Percentiles rank a stretch among this genome's conserved stretches.
These are phyloP conservation scores for Psittacula echo DNA, from an alignment of 2,797 vertebrate genomes.

Conservation along the genomic window DNA sequence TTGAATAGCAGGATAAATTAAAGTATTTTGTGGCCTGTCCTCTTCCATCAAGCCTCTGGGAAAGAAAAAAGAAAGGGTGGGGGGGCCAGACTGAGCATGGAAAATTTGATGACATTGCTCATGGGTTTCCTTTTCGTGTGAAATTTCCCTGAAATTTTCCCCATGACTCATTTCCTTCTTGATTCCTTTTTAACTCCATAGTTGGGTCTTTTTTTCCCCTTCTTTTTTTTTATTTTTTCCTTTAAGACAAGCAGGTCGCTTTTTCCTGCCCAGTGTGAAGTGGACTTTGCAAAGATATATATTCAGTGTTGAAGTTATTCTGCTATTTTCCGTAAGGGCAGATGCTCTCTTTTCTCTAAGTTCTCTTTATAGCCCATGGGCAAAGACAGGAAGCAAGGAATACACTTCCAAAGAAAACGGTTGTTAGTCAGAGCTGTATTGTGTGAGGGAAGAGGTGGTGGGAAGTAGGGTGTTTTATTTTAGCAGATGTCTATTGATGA, in stretches of 20 bases:
- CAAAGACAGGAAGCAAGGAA: neutral
- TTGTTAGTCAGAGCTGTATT: neutral
- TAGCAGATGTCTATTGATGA: neutral
- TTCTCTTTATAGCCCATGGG: neutral
- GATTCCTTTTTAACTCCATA: neutral
- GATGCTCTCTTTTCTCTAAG: neutral
- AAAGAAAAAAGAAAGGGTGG: neutral
- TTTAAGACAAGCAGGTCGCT: neutral
- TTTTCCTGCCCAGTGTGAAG: neutral
- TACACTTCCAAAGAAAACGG: neutral
- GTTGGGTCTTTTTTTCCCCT: neutral
- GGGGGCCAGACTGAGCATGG: neutral
- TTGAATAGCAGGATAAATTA: neutral
- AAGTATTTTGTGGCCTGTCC: neutral
- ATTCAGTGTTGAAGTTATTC: neutral
- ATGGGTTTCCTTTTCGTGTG: slow-evolving; percentile 53
- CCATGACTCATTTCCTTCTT: slow-evolving; percentile 49
- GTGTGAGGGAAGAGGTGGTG: neutral
- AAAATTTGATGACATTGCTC: slow-evolving; percentile 51
- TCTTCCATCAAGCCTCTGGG: neutral
- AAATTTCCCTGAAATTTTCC: slow-evolving; percentile 57
- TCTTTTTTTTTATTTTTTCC: neutral
- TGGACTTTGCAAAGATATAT: neutral
- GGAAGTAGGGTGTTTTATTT: neutral
- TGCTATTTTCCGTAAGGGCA: neutral